phyloP scores from a whole-genome alignment of 2,888 invertebrate species.

The Eupithecia tripunctaria region DNA sequence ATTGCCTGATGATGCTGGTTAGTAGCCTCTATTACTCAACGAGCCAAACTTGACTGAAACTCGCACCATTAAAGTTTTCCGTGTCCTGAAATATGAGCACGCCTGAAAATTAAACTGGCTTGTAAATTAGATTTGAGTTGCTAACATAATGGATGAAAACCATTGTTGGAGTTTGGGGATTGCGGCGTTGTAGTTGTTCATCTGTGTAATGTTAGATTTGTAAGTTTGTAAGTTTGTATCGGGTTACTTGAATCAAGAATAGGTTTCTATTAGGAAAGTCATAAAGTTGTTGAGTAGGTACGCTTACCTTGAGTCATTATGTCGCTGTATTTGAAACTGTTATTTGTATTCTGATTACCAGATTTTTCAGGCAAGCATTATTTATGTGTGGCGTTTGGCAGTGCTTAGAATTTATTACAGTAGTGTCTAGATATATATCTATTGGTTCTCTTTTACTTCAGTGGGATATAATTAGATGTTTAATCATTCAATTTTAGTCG shows the following conservation, averaged over 20 bases:
- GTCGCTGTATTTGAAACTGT: neutral
- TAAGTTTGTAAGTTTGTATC: slow-evolving; percentile 26
- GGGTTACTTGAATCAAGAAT: neutral
- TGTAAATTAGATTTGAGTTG: slow-evolving; percentile 44
- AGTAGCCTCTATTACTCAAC: slow-evolving; percentile 69
- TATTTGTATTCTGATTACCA: neutral
- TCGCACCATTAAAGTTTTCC: slow-evolving; percentile 43
- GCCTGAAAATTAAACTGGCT: slow-evolving; percentile 53
- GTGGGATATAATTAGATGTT: neutral
- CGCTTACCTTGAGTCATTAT: neutral
- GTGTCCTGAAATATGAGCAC: slow-evolving; percentile 66
- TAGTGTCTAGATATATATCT: neutral
- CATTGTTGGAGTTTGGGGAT: slow-evolving; percentile 36
- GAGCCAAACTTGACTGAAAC: slow-evolving; percentile 49
- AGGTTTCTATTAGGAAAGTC: neutral
- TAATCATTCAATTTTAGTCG: neutral
- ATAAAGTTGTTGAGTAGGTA: neutral
- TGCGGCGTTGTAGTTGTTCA: slow-evolving; percentile 29
- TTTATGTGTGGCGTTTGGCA: neutral
- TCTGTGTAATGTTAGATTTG: slow-evolving; percentile 27
- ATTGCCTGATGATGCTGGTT: slow-evolving; percentile 65
- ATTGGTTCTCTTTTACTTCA: too few species aligned
- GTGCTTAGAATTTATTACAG: neutral
- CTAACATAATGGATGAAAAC: slow-evolving; percentile 42
- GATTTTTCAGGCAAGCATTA: neutral